Base-by-base conservation (phyloP, 1,140 invertebrate species). In the Reticulitermes speratus region DNA sequence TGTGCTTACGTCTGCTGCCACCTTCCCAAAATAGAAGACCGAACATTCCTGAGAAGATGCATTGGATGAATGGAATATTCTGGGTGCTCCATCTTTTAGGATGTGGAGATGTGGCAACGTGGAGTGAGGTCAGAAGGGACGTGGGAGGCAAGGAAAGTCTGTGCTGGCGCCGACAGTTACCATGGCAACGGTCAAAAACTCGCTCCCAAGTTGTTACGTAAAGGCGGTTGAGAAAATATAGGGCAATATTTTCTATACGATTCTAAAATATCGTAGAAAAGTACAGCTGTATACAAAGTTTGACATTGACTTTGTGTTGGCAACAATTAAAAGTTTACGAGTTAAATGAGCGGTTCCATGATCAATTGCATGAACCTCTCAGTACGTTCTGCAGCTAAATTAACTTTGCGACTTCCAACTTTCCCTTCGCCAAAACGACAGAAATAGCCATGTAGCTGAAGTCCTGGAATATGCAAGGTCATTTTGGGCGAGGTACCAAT, bases 181-280 rank as follows among this genome's bases (percentile, higher is more conserved):
- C n/a, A 75, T 75, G n/a, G n/a, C 65, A 75, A 75, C 65, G 65
- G n/a, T 75, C 65, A 75, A 75, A 75, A 75, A 75, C 65, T 75
- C 65, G 65, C 65, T 75, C n/a, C 65, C 25, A 30, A 75, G 25
- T 75, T 75, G 65, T 75, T 75, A 75, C 65, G 65, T 75, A 75
- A 75, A 75, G n/a, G 65, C n/a, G 65, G 65, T 75, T 75, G 65
- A 75, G 65, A 75, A 30, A 75, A 75, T 75, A 75, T 75, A 75
- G 65, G 65, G n/a, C 65, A 75, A 75, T 30, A 75, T 75, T 75
- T 25, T 75, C 25, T n/a, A 2, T 75, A 75, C 14, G 7, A 75
- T 75, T 8, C 25, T 30, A 30, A 75, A 75, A 75, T 75, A 75
- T 75, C 25, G n/a, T 19, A n/a, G 59, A 65, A 65, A 65, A 21